phyloP scores from a whole-genome alignment of 2,888 invertebrate genomes.

The Entomobrya multifasciata region DNA sequence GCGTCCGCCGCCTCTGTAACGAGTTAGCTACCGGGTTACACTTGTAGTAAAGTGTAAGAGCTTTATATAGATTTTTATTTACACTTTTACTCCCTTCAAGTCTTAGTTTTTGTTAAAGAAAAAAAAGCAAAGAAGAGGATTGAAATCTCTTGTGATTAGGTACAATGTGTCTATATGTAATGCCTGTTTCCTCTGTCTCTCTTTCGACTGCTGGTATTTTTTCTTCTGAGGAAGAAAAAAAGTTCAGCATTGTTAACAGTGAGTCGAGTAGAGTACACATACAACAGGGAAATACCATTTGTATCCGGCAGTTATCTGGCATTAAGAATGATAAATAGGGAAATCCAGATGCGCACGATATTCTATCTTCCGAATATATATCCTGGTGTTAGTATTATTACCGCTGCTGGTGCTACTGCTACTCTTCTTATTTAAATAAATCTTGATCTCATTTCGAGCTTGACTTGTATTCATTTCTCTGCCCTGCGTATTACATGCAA shows the following conservation, averaged over 20 bases:
- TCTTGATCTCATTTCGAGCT: conserved; percentile 71
- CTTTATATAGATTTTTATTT: background rate
- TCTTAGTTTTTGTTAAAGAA: background rate
- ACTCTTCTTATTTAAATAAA: conserved; percentile 66
- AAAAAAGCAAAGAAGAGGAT: background rate
- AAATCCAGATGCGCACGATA: conserved; percentile 66
- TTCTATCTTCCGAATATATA: no score
- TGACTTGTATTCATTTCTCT: conserved; percentile 57
- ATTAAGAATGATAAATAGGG: conserved; percentile 71
- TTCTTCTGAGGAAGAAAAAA: background rate
- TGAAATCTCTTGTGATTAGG: conserved; percentile 43
- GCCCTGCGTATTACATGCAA: no score
- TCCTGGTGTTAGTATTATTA: conserved; percentile 4
- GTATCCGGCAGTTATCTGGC: conserved; percentile 70
- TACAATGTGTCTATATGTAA: conserved; percentile 5
- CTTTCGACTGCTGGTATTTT: background rate
- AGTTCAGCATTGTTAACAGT: conserved; percentile 53
- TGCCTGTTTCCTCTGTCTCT: background rate
- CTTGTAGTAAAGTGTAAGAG: conserved; percentile 1
- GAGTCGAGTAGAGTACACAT: no score
- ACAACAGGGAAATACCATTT: conserved; percentile 64
- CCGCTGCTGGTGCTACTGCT: background rate
- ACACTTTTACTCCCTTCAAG: background rate
- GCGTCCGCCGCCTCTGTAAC: no score
- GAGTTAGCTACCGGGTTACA: background rate